Evolutionary conservation across 2,888 invertebrate genomes (phyloP), one percentile per base, ranked within the genome.

Genomic region (Unio pictorum): DNA sequence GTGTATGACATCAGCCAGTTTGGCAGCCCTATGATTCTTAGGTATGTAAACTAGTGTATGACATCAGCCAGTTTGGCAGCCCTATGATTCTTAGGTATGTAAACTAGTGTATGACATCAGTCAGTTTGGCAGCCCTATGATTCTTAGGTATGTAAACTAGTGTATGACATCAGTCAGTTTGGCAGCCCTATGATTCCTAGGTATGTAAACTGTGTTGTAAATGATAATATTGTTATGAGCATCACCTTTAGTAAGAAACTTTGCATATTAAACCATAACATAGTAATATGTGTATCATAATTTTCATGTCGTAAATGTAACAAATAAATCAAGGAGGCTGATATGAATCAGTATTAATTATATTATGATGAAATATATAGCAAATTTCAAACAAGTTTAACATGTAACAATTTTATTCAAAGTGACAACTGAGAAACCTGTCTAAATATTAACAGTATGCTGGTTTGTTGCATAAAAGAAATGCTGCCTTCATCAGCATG

Each of bases 101-200:
- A 18, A 15, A 55, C 20, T 63, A 30, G 55, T 82, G 8, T 83
- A 85, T 70, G 85, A 85, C 69, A 64, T 82, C 3, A 65, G 84
- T 5, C 83, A 83, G 73, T 83, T 84, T 71, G 82, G 82, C 55
- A 83, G 74, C 72, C 85, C 85, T 11, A 60, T 78, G 67, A 69
- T 85, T 8, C 62, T 83, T 8, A 81, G 71, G 83, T 85, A 68
- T 76, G 76, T 79, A n/a, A 15, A 55, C 20, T 63, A 30, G 55
- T 82, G 8, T 83, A 85, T 70, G 85, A 85, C 69, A 64, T 82
- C 3, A 65, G 84, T 5, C 83, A 83, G 73, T 83, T 84, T 71
- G 82, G 82, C 55, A 83, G 74, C 72, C 85, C 85, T 11, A 60
- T 78, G 67, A 69, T 85, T 8, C 62, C 83, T 8, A 81, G 71